Evolutionary conservation across 2,797 vertebrate species (phyloP).

Genomic region (Micropoecilia bifurca): DNA sequence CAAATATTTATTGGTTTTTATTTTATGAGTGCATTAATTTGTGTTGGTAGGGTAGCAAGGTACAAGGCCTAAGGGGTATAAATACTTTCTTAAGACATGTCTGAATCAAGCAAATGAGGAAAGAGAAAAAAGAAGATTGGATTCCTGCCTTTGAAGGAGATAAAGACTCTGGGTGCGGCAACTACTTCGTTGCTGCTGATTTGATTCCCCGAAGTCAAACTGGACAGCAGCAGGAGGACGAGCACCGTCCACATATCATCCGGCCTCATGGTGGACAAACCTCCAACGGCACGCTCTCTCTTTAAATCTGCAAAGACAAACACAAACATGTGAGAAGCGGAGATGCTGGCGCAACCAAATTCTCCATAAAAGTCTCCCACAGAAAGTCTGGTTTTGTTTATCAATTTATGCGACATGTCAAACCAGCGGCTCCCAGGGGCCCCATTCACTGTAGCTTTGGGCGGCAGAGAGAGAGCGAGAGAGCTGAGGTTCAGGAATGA

Average conservation of each 20-base stretch:
- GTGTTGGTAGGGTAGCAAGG: not conserved
- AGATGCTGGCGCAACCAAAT: constrained; percentile 17
- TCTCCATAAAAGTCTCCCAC: not conserved
- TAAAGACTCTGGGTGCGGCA: constrained; percentile 82
- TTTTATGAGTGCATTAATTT: not conserved
- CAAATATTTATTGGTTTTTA: not conserved
- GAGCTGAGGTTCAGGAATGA: constrained; percentile 42
- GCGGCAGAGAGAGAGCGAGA: constrained; percentile 17
- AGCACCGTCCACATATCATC: constrained; percentile 71
- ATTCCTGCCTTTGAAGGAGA: constrained; percentile 84
- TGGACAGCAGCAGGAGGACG: constrained; percentile 72
- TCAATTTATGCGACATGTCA: constrained; percentile 49
- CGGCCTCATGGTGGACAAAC: constrained; percentile 75
- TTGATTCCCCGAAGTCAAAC: constrained; percentile 62
- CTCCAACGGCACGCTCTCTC: constrained; percentile 45
- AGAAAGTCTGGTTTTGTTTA: constrained; percentile 26
- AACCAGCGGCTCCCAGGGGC: constrained; percentile 41
- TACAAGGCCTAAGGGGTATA: not conserved
- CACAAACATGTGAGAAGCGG: constrained; percentile 31
- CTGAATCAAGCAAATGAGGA: constrained; percentile 8
- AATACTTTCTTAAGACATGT: not conserved
- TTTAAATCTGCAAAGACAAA: constrained; percentile 59
- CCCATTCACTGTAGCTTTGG: constrained; percentile 29
- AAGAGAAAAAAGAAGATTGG: constrained; percentile 1
- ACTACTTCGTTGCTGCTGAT: constrained; percentile 70